These are phyloP conservation scores for Hyposmocoma kahamanoa DNA, from an alignment of 1,140 invertebrate species.

Conservation along the genomic window DNA sequence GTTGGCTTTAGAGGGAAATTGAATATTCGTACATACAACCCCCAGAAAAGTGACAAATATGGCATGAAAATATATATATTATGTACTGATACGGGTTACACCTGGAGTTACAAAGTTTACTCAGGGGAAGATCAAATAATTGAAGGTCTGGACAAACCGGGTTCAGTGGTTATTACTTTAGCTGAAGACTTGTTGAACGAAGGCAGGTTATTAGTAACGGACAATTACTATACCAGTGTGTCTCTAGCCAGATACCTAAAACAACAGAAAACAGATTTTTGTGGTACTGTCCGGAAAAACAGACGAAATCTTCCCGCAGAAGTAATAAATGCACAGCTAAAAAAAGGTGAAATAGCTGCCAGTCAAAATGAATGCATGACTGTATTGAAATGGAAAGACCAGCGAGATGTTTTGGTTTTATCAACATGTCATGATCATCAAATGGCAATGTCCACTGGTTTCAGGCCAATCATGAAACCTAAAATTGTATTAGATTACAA, in stretches of 20 bases:
- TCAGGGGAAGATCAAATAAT: constrained; percentile 10
- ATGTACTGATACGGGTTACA: constrained; percentile 18
- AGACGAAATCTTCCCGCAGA: constrained; percentile 28
- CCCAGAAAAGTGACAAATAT: too few relatives aligned
- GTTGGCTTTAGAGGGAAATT: constrained; percentile 20
- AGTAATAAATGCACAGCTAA: too few relatives aligned
- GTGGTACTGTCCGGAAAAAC: constrained; percentile 40
- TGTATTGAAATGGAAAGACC: constrained; percentile 50
- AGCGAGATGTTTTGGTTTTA: constrained; percentile 38
- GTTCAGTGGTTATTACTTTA: constrained; percentile 18
- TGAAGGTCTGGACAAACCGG: constrained; percentile 19
- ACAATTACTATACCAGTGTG: constrained; percentile 61
- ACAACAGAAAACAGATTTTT: constrained; percentile 35
- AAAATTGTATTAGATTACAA: too few relatives aligned
- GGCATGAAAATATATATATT: constrained; percentile 22
- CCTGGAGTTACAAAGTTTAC: constrained; percentile 21
- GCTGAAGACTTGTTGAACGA: constrained; percentile 30
- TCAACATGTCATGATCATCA: too few relatives aligned
- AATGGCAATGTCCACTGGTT: too few relatives aligned
- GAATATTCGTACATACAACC: constrained; percentile 15
- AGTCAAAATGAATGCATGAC: constrained; percentile 38
- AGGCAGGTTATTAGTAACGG: constrained; percentile 44
- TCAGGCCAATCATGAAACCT: too few relatives aligned
- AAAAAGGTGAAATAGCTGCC: constrained; percentile 29
- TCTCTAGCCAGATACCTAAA: constrained; percentile 42